Evolutionary conservation across 2,797 vertebrate genomes (phyloP).

Genomic region (Mus minutoides): DNA sequence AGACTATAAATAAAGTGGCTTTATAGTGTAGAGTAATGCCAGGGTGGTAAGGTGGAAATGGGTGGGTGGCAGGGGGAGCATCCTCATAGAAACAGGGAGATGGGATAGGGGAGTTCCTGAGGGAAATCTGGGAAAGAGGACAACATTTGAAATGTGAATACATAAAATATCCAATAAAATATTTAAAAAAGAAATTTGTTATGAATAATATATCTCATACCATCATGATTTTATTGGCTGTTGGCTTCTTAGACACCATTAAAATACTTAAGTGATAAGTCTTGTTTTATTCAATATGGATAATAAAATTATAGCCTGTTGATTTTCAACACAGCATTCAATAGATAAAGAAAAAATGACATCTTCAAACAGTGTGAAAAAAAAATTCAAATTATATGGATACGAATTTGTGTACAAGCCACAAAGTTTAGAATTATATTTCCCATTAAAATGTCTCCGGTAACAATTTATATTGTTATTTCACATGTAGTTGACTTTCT

Average conservation of each 20-base stretch:
- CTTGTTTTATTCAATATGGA: not conserved
- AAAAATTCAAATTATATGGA: not conserved
- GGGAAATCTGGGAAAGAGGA: too few species aligned
- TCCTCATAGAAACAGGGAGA: too few species aligned
- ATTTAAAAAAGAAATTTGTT: not conserved
- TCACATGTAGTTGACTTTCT: not conserved
- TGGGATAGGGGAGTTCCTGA: too few species aligned
- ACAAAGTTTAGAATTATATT: constrained; percentile 37
- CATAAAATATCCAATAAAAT: too few species aligned
- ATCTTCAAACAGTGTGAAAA: not conserved
- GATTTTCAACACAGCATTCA: not conserved
- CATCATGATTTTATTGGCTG: not conserved
- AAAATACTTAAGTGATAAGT: not conserved
- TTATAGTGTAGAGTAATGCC: not conserved
- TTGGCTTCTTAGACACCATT: not conserved
- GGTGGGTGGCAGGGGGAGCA: too few species aligned
- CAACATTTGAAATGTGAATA: too few species aligned
- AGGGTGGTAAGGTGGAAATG: too few species aligned
- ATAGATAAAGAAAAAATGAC: not conserved
- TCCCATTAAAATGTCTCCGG: not conserved
- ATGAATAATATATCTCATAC: not conserved
- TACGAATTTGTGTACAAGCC: not conserved
- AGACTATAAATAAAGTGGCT: not conserved
- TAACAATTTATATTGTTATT: not conserved
- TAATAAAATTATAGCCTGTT: not conserved